Conservation (phyloP, 2,113 vertebrate species). For the Excalfactoria chinensis region DNA sequence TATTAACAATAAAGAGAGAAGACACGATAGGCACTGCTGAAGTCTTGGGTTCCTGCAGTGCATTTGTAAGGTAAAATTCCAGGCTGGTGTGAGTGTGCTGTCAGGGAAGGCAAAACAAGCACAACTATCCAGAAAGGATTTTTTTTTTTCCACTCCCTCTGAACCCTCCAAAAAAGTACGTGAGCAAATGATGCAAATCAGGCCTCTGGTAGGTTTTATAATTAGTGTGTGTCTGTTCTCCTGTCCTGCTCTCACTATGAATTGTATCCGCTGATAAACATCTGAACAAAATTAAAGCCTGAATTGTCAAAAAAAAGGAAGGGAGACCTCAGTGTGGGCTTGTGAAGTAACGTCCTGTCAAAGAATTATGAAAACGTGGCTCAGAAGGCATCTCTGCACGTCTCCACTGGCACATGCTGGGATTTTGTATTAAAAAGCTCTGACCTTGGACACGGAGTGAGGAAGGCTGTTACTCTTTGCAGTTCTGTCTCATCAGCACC, state of each 20-base stretch:
- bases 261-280: not conserved
- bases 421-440: not conserved
- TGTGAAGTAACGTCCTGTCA: rapidly evolving
- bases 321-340: not conserved
- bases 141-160: not conserved
- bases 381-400: not conserved
- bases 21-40: not conserved
- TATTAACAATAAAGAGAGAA: not conserved
- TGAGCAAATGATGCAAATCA: not conserved
- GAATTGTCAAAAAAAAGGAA: not conserved
- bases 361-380: rapidly evolving
- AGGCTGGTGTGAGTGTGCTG: not conserved
- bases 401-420: not conserved
- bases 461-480: not conserved
- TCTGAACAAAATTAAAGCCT: not conserved
- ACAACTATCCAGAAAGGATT: not conserved
- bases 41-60: not conserved
- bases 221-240: not conserved
- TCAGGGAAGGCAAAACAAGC: not conserved
- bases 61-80: not conserved
- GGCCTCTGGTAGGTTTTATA: not conserved
- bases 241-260: not conserved
- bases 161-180: not conserved
- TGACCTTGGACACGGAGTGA: not conserved
- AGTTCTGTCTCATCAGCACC: not conserved